Evolutionary conservation across 2,113 vertebrate genomes (phyloP).

Genomic region (Pungitius pungitius): DNA sequence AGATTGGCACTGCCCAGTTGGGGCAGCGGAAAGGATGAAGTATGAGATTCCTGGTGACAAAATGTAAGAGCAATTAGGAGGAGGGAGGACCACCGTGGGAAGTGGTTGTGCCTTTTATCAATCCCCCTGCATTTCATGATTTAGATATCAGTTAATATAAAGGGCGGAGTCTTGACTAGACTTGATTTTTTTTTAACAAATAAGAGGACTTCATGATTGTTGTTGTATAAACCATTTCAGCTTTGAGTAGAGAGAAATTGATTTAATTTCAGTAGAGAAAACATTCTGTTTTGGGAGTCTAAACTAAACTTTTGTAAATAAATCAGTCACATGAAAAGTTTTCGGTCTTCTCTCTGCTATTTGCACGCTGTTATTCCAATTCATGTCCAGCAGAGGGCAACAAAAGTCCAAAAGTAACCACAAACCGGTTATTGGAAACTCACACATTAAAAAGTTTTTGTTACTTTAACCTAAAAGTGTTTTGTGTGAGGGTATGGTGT

Average conservation of each 20-base stretch:
- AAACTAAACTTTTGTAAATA: neutral
- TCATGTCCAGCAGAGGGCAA: constrained; percentile 54
- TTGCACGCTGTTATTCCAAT: neutral
- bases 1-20: constrained; percentile 74
- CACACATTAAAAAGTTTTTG: neutral
- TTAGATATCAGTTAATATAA: constrained; percentile 4
- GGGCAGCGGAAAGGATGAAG: constrained; percentile 67
- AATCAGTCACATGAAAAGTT: neutral
- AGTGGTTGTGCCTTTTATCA: constrained; percentile 16
- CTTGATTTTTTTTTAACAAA: neutral
- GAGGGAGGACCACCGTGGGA: constrained; percentile 44
- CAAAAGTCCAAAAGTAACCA: neutral
- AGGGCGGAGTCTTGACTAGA: neutral
- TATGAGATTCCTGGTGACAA: constrained; percentile 62
- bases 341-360: neutral
- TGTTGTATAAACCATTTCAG: constrained; percentile 3
- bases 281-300: neutral
- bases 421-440: neutral
- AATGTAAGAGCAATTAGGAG: constrained; percentile 64
- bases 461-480: neutral
- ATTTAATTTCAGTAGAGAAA: neutral
- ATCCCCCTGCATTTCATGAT: constrained; percentile 15
- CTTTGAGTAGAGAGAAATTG: too few species aligned
- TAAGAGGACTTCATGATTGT: constrained; percentile 14
- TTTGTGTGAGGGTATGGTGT: neutral